Conservation (phyloP, 2,888 invertebrate genomes). For the Periphyllus acericola region DNA sequence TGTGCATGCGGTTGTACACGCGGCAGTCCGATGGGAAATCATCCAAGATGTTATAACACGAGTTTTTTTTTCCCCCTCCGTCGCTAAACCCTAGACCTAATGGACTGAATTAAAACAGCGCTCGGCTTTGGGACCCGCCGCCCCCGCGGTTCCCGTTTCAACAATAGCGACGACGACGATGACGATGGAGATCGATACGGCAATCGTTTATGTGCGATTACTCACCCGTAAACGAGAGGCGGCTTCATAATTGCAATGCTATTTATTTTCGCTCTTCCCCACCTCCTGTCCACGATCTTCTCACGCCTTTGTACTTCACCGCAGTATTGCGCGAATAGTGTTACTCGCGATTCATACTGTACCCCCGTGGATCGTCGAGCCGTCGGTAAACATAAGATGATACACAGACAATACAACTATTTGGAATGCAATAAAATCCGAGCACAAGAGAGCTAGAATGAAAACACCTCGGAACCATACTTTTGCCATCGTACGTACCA, state of each 20-base stretch:
- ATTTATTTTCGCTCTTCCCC: too few relatives aligned
- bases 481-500: too few relatives aligned
- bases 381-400: too few relatives aligned
- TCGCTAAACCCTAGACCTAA: slow-evolving; percentile 26
- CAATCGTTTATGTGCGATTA: slow-evolving; percentile 31
- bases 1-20: neutral
- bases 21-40: slow-evolving; percentile 59
- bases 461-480: too few relatives aligned
- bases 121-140: neutral
- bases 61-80: neutral
- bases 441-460: too few relatives aligned
- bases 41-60: slow-evolving; percentile 33
- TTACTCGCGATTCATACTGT: too few relatives aligned
- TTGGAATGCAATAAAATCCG: too few relatives aligned
- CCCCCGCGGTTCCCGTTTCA: neutral
- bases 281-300: too few relatives aligned
- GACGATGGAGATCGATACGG: slow-evolving; percentile 6
- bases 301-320: too few relatives aligned
- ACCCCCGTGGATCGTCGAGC: too few relatives aligned
- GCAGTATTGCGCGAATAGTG: too few relatives aligned
- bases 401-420: too few relatives aligned
- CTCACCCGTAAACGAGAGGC: neutral
- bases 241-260: neutral
- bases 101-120: slow-evolving; percentile 48
- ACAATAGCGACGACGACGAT: neutral